phyloP scores from a whole-genome alignment of 2,888 invertebrate species.

The Listrodromus nycthemerus region DNA sequence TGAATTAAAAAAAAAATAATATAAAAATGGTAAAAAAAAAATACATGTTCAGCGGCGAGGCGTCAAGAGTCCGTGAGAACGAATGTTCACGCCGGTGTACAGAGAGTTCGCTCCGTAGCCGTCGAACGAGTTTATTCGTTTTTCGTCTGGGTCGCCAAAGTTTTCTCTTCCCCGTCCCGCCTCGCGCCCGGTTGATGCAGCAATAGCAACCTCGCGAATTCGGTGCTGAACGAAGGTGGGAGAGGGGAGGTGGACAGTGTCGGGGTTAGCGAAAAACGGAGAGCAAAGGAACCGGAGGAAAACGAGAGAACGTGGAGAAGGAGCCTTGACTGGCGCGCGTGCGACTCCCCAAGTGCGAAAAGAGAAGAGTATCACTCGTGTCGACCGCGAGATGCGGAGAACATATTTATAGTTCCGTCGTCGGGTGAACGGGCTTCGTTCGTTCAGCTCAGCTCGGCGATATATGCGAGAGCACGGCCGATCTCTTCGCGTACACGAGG shows the following conservation, averaged over 20 bases:
- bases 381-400: constrained; percentile 68
- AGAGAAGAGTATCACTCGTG: constrained; percentile 40
- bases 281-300: constrained; percentile 44
- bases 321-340: constrained; percentile 47
- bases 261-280: constrained; percentile 26
- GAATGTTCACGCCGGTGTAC: not conserved
- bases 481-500: constrained; percentile 41
- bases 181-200: constrained; percentile 29
- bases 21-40: not conserved
- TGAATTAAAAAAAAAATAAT: not conserved
- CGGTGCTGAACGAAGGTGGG: constrained; percentile 8
- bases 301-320: constrained; percentile 49
- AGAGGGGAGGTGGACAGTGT: not conserved
- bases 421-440: constrained; percentile 69
- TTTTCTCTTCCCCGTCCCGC: constrained; percentile 57
- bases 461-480: constrained; percentile 15
- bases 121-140: constrained; percentile 58
- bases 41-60: constrained; percentile 6
- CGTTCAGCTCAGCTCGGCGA: constrained; percentile 54
- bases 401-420: constrained; percentile 79
- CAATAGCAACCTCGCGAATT: constrained; percentile 45
- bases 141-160: constrained; percentile 66
- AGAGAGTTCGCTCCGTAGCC: constrained; percentile 21
- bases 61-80: not conserved
- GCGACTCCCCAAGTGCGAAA: constrained; percentile 53